These are phyloP conservation scores for Pseudonaja textilis DNA, from an alignment of 2,113 vertebrate species.

Conservation along the genomic window DNA sequence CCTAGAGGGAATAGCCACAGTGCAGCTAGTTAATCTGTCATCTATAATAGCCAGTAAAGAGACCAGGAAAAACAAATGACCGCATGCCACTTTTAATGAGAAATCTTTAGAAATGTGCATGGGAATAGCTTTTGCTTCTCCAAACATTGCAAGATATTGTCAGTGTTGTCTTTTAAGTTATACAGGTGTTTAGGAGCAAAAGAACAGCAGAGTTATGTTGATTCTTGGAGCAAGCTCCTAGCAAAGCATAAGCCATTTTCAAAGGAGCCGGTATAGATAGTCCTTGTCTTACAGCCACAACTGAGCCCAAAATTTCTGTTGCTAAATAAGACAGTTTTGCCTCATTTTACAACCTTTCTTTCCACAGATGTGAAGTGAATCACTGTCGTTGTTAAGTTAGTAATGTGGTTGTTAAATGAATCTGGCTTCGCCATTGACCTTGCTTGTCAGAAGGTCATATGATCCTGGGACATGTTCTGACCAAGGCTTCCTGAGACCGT, in stretches of 20 bases:
- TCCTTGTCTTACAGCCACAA: too few relatives aligned
- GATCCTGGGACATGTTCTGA: too few relatives aligned
- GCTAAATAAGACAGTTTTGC: too few relatives aligned
- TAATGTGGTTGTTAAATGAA: too few relatives aligned
- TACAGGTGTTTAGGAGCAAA: background rate
- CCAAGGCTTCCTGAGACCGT: too few relatives aligned
- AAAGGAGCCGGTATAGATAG: background rate
- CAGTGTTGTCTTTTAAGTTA: background rate
- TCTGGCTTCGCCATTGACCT: too few relatives aligned
- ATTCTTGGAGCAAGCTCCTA: background rate
- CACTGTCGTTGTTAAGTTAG: too few relatives aligned
- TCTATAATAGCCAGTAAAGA: background rate
- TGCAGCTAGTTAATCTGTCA: background rate
- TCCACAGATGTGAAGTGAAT: too few relatives aligned
- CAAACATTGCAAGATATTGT: background rate
- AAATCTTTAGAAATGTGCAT: background rate
- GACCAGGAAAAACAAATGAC: background rate
- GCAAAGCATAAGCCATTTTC: background rate
- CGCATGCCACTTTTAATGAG: background rate
- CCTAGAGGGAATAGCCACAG: background rate
- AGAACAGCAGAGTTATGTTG: background rate
- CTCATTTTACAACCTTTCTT: too few relatives aligned
- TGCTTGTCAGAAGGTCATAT: too few relatives aligned
- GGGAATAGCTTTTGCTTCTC: too few relatives aligned
- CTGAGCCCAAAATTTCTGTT: too few relatives aligned